Evolutionary conservation across 1,140 invertebrate species (phyloP).

Genomic region (Lordiphosa collinella): DNA sequence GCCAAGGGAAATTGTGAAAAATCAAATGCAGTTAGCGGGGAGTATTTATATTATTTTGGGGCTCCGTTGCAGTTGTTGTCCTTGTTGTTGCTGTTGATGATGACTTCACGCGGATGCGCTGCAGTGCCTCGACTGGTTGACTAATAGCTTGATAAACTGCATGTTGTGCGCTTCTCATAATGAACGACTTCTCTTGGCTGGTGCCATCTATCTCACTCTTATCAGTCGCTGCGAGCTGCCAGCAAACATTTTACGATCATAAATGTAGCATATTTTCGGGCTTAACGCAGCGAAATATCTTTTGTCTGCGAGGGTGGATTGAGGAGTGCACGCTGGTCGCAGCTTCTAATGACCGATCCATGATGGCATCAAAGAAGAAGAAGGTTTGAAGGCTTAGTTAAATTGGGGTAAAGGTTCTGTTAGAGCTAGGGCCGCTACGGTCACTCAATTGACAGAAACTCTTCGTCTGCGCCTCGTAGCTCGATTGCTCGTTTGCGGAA

Average conservation of each 20-base stretch:
- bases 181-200: slow-evolving; percentile 14
- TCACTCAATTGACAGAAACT: not conserved
- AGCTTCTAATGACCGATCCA: too few species aligned
- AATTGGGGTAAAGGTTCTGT: too few species aligned
- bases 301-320: not conserved
- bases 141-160: slow-evolving; percentile 70
- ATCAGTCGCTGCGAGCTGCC: not conserved
- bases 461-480: slow-evolving; percentile 7
- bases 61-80: slow-evolving; percentile 12
- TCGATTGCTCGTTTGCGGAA: slow-evolving; percentile 60
- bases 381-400: too few species aligned
- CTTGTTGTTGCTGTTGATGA: slow-evolving; percentile 28
- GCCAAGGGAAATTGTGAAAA: slow-evolving; percentile 49
- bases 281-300: not conserved
- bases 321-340: too few species aligned
- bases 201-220: not conserved
- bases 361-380: too few species aligned
- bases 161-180: slow-evolving; percentile 47
- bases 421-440: too few species aligned
- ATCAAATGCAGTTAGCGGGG: slow-evolving; percentile 47
- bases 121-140: slow-evolving; percentile 13
- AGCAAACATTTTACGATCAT: slow-evolving; percentile 33
- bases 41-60: slow-evolving; percentile 51
- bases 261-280: slow-evolving; percentile 11
- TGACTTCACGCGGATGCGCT: slow-evolving; percentile 32